Evolutionary conservation across 2,113 vertebrate genomes (phyloP).

Genomic region (Lethenteron camtschaticum): DNA sequence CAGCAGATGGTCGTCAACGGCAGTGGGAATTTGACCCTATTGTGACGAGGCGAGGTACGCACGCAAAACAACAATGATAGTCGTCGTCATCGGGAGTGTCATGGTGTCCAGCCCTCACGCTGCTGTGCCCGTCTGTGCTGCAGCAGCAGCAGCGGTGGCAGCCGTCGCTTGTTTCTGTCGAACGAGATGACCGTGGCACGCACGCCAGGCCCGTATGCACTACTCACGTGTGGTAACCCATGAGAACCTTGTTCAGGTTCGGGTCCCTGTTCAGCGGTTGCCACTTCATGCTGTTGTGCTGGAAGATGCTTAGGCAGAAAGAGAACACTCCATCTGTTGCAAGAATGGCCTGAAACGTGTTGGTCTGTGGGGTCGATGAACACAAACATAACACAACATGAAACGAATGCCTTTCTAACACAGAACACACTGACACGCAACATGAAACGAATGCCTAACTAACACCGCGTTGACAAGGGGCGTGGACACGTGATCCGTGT

Average conservation of each 20-base stretch:
- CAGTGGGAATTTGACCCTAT: too few species aligned
- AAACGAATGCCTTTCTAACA: too few species aligned
- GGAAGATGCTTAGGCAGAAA: neutral
- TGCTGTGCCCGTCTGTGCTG: neutral
- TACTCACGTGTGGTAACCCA: neutral
- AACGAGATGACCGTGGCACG: neutral
- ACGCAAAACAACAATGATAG: neutral
- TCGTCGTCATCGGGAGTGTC: neutral
- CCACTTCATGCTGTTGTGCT: neutral
- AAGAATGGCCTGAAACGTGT: constrained; percentile 1
- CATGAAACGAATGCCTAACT: too few species aligned
- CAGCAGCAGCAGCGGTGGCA: neutral
- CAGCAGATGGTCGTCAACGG: too few species aligned
- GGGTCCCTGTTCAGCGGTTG: neutral
- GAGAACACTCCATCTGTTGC: neutral
- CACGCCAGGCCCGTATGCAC: neutral
- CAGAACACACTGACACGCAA: too few species aligned
- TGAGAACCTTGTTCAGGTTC: neutral
- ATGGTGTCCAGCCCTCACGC: neutral
- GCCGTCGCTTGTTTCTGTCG: neutral
- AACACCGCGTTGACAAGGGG: too few species aligned
- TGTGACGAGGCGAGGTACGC: too few species aligned
- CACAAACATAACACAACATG: neutral
- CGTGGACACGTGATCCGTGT: too few species aligned
- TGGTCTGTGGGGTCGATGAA: neutral